Evolutionary conservation across 2,797 vertebrate genomes (phyloP), one percentile per base, ranked within the genome.

Genomic region (Sebastes ruberrimus): DNA sequence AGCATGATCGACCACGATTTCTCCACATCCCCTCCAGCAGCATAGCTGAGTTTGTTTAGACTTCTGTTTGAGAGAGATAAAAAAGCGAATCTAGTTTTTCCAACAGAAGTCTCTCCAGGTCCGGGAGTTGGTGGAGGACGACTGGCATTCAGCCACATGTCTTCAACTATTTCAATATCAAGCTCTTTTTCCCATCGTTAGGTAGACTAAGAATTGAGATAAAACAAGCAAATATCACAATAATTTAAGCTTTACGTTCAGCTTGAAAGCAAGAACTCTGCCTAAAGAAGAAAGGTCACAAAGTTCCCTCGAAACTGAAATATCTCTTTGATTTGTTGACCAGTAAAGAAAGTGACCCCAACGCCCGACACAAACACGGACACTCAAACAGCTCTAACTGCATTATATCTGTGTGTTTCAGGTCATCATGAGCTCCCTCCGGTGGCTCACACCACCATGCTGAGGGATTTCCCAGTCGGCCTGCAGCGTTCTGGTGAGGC

Each of bases 341-440:
- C 27, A 28, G 14, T 27, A 20, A 33, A 25, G 18, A 38, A 18
- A n/a, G 28, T 22, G 16, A 55, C 14, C 35, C 25, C 4, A 4
- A 2, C 20, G 0, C 18, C 18, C 1, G 6, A 64, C 38, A 52
- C 38, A 30, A 16, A 28, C 9, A 10, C n/a, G n/a, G 6, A 52
- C 11, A 2, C 7, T 35, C 23, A 11, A 3, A 3, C 13, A 7
- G 32, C 30, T n/a, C 2, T 67, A 1, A 67, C 20, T 63, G 14
- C 2, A 3, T 60, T 16, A 6, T 59, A 18, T 55, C n/a, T 83
- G 20, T 79, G 35, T 77, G 30, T 75, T 55, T 42, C 60, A 99
- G 98, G 98, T 38, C 97, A 99, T 78, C 98, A 99, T 0, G 97
- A 99, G 88, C 92, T 96, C 16, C 98, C 98, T 55, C 98, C 97